Evolutionary conservation across 2,888 invertebrate species (phyloP).

Genomic region (Tricholauxania praeusta): DNA sequence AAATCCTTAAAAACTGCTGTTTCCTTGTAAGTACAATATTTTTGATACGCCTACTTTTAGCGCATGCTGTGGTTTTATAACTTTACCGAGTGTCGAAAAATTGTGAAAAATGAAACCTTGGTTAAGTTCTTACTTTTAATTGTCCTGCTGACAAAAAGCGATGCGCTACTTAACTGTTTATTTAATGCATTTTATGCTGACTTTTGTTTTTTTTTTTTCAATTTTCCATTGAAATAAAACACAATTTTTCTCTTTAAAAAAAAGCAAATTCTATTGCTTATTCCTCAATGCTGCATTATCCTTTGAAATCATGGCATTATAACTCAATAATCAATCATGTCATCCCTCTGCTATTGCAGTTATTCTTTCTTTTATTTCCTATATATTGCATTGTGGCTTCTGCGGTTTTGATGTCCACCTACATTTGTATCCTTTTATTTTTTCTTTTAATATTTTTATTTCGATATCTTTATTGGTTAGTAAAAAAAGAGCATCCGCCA

Average conservation of each 20-base stretch:
- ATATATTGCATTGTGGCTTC: slow-evolving; percentile 18
- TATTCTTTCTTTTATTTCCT: not conserved
- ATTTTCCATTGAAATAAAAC: not conserved
- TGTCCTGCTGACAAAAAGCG: too few relatives aligned
- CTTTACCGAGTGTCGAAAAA: too few relatives aligned
- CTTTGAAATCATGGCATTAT: not conserved
- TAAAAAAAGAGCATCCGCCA: slow-evolving; percentile 9
- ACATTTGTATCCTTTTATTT: not conserved
- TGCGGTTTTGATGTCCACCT: slow-evolving; percentile 32
- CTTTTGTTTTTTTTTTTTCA: not conserved
- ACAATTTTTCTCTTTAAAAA: not conserved
- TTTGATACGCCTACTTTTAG: too few relatives aligned
- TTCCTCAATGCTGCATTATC: not conserved
- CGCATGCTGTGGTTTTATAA: too few relatives aligned
- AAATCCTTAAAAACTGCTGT: too few relatives aligned
- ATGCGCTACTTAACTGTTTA: too few relatives aligned
- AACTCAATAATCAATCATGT: slow-evolving; percentile 26
- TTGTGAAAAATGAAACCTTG: too few relatives aligned
- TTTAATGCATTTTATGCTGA: not conserved
- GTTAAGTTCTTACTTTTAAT: too few relatives aligned
- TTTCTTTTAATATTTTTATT: not conserved
- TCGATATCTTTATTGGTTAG: too few relatives aligned
- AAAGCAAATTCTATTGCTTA: not conserved
- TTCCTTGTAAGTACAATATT: too few relatives aligned
- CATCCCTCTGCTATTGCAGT: not conserved